Percentiles rank a stretch among this genome's conserved stretches.
Conservation (phyloP, 2,888 invertebrate species). For the Graphium colonna region DNA sequence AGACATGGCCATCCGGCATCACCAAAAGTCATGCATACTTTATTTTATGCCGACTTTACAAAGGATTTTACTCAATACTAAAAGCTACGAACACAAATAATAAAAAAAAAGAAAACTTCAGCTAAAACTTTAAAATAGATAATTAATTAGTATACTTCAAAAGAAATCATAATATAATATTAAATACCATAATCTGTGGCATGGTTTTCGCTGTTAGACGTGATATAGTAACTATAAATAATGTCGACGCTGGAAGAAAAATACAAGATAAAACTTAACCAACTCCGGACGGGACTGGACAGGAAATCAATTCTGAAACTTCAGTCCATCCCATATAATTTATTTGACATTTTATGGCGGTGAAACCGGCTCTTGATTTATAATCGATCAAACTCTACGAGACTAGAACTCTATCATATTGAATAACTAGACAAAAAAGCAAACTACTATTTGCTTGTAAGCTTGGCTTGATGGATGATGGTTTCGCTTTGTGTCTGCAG, state of each 20-base stretch:
- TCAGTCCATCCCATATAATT: slow-evolving; percentile 17
- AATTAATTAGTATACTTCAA: background rate
- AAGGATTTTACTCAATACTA: too few species aligned
- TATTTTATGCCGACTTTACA: too few species aligned
- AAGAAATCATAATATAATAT: background rate
- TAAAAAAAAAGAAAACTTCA: background rate
- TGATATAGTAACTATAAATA: background rate
- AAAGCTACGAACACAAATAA: too few species aligned
- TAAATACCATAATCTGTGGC: background rate
- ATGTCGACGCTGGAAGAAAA: slow-evolving; percentile 4
- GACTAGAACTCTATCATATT: slow-evolving; percentile 7
- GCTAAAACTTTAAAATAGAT: too few species aligned
- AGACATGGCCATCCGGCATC: too few species aligned
- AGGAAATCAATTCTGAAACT: slow-evolving; percentile 19
- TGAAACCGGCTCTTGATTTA: slow-evolving; percentile 16
- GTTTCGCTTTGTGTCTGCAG: background rate
- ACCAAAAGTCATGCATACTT: too few species aligned
- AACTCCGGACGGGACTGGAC: slow-evolving; percentile 1
- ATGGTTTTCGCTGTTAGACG: background rate
- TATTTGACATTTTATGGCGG: slow-evolving; percentile 13
- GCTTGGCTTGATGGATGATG: background rate
- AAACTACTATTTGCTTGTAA: too few species aligned
- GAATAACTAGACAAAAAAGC: background rate
- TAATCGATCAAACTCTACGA: slow-evolving; percentile 21
- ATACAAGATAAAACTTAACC: slow-evolving; percentile 2